These are phyloP conservation scores for Periphyllus acericola DNA, from an alignment of 2,888 invertebrate genomes.

Conservation along the genomic window DNA sequence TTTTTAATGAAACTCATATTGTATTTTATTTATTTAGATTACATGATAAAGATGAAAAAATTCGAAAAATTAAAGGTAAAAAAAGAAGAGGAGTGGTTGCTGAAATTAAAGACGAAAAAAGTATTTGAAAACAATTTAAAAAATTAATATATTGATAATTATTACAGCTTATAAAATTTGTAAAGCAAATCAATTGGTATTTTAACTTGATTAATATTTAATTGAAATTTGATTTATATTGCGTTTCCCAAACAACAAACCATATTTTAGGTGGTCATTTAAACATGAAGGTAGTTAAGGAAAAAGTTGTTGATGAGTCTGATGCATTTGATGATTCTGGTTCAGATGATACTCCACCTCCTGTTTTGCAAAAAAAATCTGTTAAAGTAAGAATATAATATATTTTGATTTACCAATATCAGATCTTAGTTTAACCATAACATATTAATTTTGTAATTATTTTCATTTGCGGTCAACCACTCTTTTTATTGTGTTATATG, in stretches of 20 bases:
- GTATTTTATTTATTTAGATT: conserved; percentile 12
- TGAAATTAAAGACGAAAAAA: conserved; percentile 36
- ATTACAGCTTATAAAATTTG: background rate
- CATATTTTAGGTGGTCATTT: conserved; percentile 27
- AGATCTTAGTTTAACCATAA: no score
- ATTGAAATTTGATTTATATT: no score
- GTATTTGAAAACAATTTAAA: background rate
- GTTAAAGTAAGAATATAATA: conserved; percentile 3
- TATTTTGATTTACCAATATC: background rate
- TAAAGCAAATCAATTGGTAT: no score
- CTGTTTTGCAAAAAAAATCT: conserved; percentile 6
- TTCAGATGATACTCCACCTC: conserved; percentile 13
- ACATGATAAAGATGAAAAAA: conserved; percentile 56
- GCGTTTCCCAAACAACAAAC: background rate
- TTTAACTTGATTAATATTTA: no score
- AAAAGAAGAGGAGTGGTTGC: conserved; percentile 22
- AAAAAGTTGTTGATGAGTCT: conserved; percentile 15
- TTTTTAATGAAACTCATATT: no score
- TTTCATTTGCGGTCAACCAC: no score
- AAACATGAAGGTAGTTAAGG: conserved; percentile 16
- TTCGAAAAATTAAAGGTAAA: conserved; percentile 54
- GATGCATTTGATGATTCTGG: conserved; percentile 17
- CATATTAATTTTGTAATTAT: no score
- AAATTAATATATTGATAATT: background rate
- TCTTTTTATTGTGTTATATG: no score